phyloP scores from a whole-genome alignment of 1,140 invertebrate genomes.

The Pachypeltis micranthus region DNA sequence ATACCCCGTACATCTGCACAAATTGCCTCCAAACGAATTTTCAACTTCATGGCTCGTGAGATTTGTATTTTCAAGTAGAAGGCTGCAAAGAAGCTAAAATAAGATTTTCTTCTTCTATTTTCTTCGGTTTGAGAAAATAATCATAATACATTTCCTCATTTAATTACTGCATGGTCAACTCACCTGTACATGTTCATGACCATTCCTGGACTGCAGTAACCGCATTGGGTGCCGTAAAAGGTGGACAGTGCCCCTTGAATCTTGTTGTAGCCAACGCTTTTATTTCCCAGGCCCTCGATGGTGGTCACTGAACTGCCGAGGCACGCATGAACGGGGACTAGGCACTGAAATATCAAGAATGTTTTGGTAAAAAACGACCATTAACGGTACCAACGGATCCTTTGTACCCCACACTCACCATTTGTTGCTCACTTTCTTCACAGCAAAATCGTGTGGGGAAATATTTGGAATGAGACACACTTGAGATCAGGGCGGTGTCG shows the following conservation, averaged over 20 bases:
- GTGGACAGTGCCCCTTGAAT: conserved; percentile 53
- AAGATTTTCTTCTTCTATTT: neutral
- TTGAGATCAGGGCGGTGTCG: too few species aligned
- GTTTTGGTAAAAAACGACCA: too few species aligned
- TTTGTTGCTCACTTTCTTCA: too few species aligned
- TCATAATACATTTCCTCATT: too few species aligned
- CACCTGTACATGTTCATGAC: conserved; percentile 74
- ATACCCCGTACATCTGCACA: conserved; percentile 84
- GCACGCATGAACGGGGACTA: conserved; percentile 53
- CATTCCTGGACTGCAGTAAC: conserved; percentile 70
- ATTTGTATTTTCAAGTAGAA: conserved; percentile 22
- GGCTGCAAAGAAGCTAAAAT: neutral
- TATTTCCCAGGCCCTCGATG: conserved; percentile 61
- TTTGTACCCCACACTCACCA: too few species aligned
- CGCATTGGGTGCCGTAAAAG: conserved; percentile 66
- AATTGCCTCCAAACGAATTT: conserved; percentile 50
- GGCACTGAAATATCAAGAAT: conserved; percentile 43
- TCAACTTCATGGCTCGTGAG: conserved; percentile 59
- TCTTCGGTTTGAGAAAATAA: neutral
- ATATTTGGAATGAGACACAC: too few species aligned
- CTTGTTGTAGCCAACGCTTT: conserved; percentile 52
- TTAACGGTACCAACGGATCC: too few species aligned
- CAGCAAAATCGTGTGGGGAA: too few species aligned
- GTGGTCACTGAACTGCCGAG: conserved; percentile 64
- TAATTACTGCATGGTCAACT: too few species aligned